Base-by-base conservation (phyloP, 2,113 vertebrate species). In the Trogon surrucura region DNA sequence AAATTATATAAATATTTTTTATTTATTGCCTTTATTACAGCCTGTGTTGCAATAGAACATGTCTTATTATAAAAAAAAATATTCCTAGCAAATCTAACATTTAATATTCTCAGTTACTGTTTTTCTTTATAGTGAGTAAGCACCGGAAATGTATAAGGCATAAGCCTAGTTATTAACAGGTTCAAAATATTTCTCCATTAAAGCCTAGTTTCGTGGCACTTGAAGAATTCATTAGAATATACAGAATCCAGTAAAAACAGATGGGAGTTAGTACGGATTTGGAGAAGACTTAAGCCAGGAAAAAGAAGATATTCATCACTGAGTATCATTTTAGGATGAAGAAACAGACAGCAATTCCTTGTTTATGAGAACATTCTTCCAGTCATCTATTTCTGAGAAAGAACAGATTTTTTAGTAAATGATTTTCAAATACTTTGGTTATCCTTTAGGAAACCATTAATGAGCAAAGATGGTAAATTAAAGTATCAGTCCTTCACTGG, bases 111-210 rank as follows among this genome's bases (percentile, higher is more conserved):
- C 72, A 66, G 71, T 48, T 91, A 57, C 47, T 92, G 21, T 54
- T 38, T 61, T 74, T 44, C 74, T 95, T 88, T 92, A 71, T 44
- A 92, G 74, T 73, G 70, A 85, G 64, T 83, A 87, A 62, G 41
- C 23, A 83, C 45, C 36, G 48, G 54, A 81, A 91, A 48, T 44
- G 26, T 47, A 36, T 56, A 71, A 60, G 30, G 70, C 86, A 66
- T 56, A 36, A 29, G 56, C 72, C 47, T 41, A 67, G 78, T 58
- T 84, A 93, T 80, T 57, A 62, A 81, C 44, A 44, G 62, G 53
- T 89, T 89, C 93, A 67, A 87, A 77, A 81, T 90, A 82, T 85
- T 88, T 95, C 72, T 50, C 61, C 45, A 47, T 84, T 80, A 94
- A 95, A 93, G 32, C 67, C 41, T 77, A 30, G 58, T 26, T 95